Base-by-base conservation (phyloP, 2,113 vertebrate species). In the Hippocampus barbouri region DNA sequence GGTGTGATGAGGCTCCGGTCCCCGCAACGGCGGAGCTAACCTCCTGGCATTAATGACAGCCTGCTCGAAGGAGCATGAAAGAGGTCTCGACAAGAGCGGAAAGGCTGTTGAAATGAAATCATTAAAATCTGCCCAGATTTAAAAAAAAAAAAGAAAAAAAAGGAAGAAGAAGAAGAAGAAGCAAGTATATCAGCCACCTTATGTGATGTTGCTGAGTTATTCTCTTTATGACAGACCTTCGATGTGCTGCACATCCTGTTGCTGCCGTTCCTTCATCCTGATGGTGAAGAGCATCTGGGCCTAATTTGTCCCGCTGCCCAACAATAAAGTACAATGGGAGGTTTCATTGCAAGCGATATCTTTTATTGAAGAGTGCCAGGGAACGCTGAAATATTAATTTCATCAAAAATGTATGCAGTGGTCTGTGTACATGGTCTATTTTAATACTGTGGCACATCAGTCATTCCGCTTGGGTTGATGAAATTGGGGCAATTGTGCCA, bases 301-400 rank as follows among this genome's bases (percentile, higher is more conserved):
- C 70, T 79, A 81, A 79, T 86, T 88, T 83, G 79, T 86, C 74
- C 78, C 62, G 43, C 54, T 23, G 76, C 79, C 75, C 68, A 77
- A 76, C 76, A 83, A 73, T 78, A 84, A 86, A 86, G 85, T 84
- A 84, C 75, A 85, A 85, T 85, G 66, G 78, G n/a, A 82, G 80
- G 73, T 87, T 90, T 89, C 83, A 88, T 77, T 86, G 88, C 66
- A 91, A 85, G 87, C 83, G 59, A 88, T 83, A 91, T 90, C 53
- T 92, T 88, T 92, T 91, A 91, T 91, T 91, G 79, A 91, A 87
- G 78, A 85, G 80, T 86, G 89, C 82, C 81, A 72, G 86, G 82
- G 75, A 76, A 69, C 76, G 81, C 79, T 92, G 84, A 91, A 92
- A 91, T 90, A 93, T 93, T 89, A 78, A 86, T 91, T 91, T 89